Base-by-base conservation (phyloP, 2,797 vertebrate species). In the Micrastur ruficollis region DNA sequence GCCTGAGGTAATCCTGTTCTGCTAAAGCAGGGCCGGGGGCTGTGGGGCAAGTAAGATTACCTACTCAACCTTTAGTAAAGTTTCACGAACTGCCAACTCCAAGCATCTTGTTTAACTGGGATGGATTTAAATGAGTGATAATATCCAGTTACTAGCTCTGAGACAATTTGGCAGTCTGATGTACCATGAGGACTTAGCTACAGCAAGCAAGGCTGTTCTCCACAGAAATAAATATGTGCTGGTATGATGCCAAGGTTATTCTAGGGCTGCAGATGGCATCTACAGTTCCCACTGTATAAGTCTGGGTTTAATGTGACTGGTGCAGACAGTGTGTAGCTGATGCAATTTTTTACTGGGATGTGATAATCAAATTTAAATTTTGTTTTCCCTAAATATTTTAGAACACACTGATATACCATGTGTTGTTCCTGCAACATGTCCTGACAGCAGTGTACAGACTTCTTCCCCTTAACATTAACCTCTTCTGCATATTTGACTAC, bases 171-270 rank as follows among this genome's bases (percentile, higher is more conserved):
- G 86, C 81, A 91, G 68, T 87, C 81, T 84, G 70, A 93, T 70
- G 78, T 95, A 89, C 89, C 40, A 50, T 52, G 79, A 96, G 90
- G 72, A 74, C 89, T 95, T 81, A 66, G 55, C 89, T 91, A 81
- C 78, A 79, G 86, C 84, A 79, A 89, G 66, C 32, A 81, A 93
- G 49, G 29, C 65, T 87, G 68, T 18, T 94, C 86, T 92, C 74
- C 65, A 78, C 73, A 68, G 84, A 91, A 91, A 95, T 55, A 53
- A 93, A 38, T 92, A 96, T 46, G 31, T 50, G 38, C 92, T 97
- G 90, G 74, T 93, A 15, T 55, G 61, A 49, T 81, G 93, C 93
- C 94, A 94, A 91, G 78, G 94, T 95, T 95, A 97, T 96, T 95
- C 90, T 87, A 87, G 74, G 90, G 75, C 75, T 97, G 86, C 90